Base-by-base conservation (phyloP, 2,113 vertebrate species). In the Trogon melanurus region DNA sequence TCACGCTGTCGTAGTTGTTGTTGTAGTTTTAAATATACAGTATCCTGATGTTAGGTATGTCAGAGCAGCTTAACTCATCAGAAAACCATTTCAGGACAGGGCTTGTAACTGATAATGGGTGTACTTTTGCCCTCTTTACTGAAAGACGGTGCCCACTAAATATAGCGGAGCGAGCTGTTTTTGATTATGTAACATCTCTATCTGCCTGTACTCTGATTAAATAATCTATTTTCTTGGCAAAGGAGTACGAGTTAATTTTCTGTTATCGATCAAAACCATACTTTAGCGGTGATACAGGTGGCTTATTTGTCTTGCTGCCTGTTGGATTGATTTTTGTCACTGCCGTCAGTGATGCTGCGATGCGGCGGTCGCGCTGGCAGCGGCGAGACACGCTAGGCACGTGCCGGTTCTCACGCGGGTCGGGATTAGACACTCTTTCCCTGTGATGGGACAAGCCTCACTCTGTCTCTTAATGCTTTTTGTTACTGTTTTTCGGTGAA, bases 191-290 rank as follows among this genome's bases (percentile, higher is more conserved):
- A 95, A 96, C 83, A 53, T 84, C 93, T 96, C 85, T 95, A 10
- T 91, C 84, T 88, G 56, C 64, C 96, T 79, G 66, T 60, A 60
- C 76, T 73, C 82, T 94, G 93, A 95, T 92, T 94, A 95, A 97
- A 86, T 90, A 95, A 96, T 96, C 96, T 95, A 62, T 95, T 96
- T 94, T 94, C 91, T 91, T 95, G 91, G 92, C 94, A 95, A 95
- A 92, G 84, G 62, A 95, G 76, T 64, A 50, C 1, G 0, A 94
- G 94, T 93, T 93, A 85, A 94, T 96, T 96, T 96, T 96, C 89
- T 87, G 0, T 92, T 96, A 96, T 96, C 95, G 95, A 96, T 95
- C 96, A 95, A 76, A 93, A 82, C 4, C 57, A 56, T 91, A 91
- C 92, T 96, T 95, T 65, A 95, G 92, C 87, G 76, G 92, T 79